These are phyloP conservation scores for Eurystomus gularis DNA, from an alignment of 2,113 vertebrate genomes.

Conservation along the genomic window DNA sequence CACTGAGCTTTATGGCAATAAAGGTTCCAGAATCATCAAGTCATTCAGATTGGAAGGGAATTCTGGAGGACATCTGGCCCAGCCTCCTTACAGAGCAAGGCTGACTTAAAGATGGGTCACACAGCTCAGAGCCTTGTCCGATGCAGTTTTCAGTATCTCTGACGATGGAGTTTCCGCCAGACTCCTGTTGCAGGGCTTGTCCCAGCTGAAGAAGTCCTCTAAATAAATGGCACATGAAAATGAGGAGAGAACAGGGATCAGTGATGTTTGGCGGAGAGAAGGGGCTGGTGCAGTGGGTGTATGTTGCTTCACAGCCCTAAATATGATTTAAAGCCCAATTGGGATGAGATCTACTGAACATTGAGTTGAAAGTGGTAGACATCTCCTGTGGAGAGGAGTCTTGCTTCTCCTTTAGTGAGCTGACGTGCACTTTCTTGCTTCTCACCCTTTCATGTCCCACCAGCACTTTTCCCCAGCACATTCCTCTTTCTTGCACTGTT, in stretches of 20 bases:
- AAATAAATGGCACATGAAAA: neutral
- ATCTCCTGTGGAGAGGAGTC: neutral
- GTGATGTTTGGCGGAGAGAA: neutral
- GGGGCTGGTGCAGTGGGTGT: neutral
- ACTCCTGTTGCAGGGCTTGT: neutral
- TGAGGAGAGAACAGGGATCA: neutral
- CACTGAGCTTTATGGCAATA: neutral
- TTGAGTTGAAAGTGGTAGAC: neutral
- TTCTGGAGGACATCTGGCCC: neutral
- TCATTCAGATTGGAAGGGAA: neutral
- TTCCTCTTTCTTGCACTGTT: neutral
- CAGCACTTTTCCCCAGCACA: neutral
- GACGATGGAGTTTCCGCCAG: neutral
- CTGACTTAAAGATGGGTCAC: neutral
- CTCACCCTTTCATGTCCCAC: neutral
- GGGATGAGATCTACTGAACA: neutral
- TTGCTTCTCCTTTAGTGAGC: neutral
- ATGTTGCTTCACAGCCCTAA: neutral
- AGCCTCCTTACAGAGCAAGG: neutral
- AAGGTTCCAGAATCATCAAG: neutral
- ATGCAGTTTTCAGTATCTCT: neutral
- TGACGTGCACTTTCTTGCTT: neutral
- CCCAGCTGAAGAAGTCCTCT: neutral
- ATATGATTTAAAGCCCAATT: neutral
- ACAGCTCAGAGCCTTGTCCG: neutral